Evolutionary conservation across 2,113 vertebrate species (phyloP).

Genomic region (Pitta sordida): DNA sequence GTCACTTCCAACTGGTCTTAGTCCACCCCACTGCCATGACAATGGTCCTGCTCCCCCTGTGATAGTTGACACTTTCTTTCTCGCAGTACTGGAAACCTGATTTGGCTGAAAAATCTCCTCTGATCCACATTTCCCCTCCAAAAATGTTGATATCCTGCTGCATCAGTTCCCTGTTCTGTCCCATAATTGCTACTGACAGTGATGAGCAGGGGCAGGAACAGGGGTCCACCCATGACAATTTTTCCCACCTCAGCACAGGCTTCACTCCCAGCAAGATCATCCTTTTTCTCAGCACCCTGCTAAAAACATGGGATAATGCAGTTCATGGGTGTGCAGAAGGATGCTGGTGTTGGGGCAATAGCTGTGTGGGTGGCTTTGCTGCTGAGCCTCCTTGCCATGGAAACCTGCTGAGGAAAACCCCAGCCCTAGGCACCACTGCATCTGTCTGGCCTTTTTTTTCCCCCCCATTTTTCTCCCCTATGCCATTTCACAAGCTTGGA

Average conservation of each 20-base stretch:
- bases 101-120: neutral
- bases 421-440: neutral
- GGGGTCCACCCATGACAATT: neutral
- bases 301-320: neutral
- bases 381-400: neutral
- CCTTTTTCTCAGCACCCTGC: neutral
- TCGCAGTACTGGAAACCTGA: neutral
- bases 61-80: neutral
- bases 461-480: accelerated
- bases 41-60: neutral
- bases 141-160: neutral
- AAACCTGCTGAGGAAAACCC: neutral
- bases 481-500: neutral
- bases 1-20: neutral
- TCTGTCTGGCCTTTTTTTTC: neutral
- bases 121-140: neutral
- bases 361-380: neutral
- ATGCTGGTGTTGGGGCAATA: neutral
- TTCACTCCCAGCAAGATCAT: neutral
- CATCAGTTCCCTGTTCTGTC: neutral
- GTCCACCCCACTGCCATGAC: neutral
- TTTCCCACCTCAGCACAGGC: neutral
- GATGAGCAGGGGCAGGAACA: neutral
- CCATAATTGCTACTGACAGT: neutral
- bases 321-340: accelerated